Base-by-base conservation (phyloP, 2,797 vertebrate genomes). In the Malurus leucopterus region DNA sequence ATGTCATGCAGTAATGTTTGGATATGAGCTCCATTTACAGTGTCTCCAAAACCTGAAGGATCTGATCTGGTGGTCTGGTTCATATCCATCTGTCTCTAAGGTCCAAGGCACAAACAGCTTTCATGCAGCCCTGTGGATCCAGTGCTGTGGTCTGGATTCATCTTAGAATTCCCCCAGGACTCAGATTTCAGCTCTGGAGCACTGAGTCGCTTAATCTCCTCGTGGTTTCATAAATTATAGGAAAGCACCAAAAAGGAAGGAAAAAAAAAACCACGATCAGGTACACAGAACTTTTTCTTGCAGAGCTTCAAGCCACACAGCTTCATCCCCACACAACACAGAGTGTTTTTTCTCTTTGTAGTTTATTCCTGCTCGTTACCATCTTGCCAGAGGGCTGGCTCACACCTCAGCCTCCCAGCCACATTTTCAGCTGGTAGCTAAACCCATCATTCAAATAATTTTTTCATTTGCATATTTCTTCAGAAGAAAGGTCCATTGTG, bases 401-500 rank as follows among this genome's bases (percentile, higher is more conserved):
- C 72, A 81, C 86, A 85, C 86, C 69, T 91, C 94, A 63, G 36
- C 73, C 78, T 89, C 85, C 63, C 10, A 0, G 57, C 50, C 61
- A 76, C 34, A 7, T 62, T 89, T 90, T 69, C 77, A 49, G 63
- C 68, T 64, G 68, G 57, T 64, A 40, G 59, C 44, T 90, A 81
- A 84, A 86, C 46, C 61, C 59, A 70, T 73, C 89, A 71, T 75
- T 89, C 68, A 88, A 91, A 85, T 51, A 1, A 55, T 64, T 70
- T 84, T 62, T 62, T 78, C 43, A 27, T 87, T 91, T 88, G 61
- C 74, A 64, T 91, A 38, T 76, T 83, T 82, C 32, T 88, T 78
- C 87, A 82, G 87, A 89, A 84, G 90, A 91, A 93, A 91, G 73
- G 87, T 84, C 83, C 22, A 0, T 40, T 36, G 84, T 89, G 76